Evolutionary conservation across 2,113 vertebrate genomes (phyloP).

Genomic region (Pungitius pungitius): DNA sequence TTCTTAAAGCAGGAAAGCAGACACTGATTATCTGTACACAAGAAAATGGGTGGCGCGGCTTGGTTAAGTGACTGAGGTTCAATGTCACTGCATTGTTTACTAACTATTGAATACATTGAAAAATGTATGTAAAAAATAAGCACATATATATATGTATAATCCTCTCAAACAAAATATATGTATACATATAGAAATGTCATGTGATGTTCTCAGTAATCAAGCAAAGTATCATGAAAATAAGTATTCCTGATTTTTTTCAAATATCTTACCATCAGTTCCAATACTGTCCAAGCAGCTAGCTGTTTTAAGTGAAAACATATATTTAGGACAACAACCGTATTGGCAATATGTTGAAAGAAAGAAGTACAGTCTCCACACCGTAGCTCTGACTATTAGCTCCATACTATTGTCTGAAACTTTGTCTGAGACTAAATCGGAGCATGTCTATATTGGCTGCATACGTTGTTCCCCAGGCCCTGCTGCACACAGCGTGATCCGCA

Average conservation of each 20-base stretch:
- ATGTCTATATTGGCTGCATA: slow-evolving; percentile 12
- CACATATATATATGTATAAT: background rate
- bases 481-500: slow-evolving; percentile 27
- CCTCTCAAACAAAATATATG: background rate
- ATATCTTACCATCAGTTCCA: background rate
- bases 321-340: background rate
- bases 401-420: background rate
- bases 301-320: background rate
- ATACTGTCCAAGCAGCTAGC: background rate
- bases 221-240: background rate
- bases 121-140: slow-evolving; percentile 4
- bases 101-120: background rate
- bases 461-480: slow-evolving; percentile 5
- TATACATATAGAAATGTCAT: background rate
- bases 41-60: background rate
- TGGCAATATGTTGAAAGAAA: background rate
- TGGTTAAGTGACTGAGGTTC: background rate
- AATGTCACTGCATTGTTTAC: background rate
- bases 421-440: background rate
- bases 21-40: background rate
- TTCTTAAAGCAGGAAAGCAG: background rate
- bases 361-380: background rate
- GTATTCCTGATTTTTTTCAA: background rate
- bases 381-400: slow-evolving; percentile 2
- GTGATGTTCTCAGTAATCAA: background rate